Evolutionary conservation across 2,888 invertebrate genomes (phyloP), one percentile per base, ranked within the genome.

Genomic region (Pachycephus smyrnensis): DNA sequence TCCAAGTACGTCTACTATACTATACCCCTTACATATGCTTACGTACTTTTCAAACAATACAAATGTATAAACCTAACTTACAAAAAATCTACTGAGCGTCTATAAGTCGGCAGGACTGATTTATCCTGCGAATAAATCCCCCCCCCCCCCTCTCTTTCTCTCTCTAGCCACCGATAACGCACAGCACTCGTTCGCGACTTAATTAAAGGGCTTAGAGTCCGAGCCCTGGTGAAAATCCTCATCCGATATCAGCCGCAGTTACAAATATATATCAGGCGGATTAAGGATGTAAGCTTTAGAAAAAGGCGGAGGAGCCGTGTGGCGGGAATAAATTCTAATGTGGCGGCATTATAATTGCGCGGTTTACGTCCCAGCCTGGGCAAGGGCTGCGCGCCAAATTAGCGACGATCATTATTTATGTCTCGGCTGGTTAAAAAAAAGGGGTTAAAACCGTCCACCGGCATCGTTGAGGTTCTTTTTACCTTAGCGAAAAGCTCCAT

Each of bases 391-490:
- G 81, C 82, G 85, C 89, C 90, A 91, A 91, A 91, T 91, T 91
- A 91, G 90, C 90, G 87, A 89, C 91, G 90, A 91, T 91, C 90
- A 90, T 91, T 91, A 91, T 91, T 91, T 91, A 91, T 90, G 90
- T 89, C 85, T 86, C 85, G 55, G 55, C 55, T 55, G 55, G 55
- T 55, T 84, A 85, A 88, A 88, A 86, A 89, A 89, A 89, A 89
- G 88, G 90, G 90, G 89, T 89, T 89, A 90, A 90, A 91, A 89
- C 86, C 55, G 78, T 76, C 79, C 78, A 82, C 80, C 35, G 6
- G 35, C 35, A 35, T 79, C 80, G 79, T 82, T 78, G 76, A 73
- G n/a, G 69, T 69, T 55, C 55, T 55, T 55, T 55, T 55, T 55
- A 55, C 55, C 55, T 55, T 23, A 55, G 23, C 55, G 9, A 23